phyloP scores from a whole-genome alignment of 2,797 vertebrate genomes.

The Pachyuromys duprasi region DNA sequence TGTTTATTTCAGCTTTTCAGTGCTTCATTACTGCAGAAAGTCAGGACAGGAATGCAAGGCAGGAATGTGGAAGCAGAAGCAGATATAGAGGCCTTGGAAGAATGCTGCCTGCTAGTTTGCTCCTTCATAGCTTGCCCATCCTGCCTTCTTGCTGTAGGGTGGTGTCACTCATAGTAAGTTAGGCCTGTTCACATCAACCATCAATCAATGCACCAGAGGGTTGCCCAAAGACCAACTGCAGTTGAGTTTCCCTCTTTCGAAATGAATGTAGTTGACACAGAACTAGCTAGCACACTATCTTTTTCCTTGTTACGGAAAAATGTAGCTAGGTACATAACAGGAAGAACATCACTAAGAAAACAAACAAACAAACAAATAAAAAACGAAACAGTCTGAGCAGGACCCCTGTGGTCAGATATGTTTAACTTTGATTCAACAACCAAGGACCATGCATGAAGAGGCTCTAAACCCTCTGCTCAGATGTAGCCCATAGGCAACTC shows the following conservation, averaged over 20 bases:
- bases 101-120: background rate
- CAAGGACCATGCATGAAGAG: too few species aligned
- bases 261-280: background rate
- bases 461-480: too few species aligned
- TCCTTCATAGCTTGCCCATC: background rate
- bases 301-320: background rate
- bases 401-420: too few species aligned
- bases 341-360: too few species aligned
- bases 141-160: background rate
- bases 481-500: too few species aligned
- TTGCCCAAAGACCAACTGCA: background rate
- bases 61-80: background rate
- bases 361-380: too few species aligned
- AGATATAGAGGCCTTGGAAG: background rate
- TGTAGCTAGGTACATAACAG: too few species aligned
- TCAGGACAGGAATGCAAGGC: too few species aligned
- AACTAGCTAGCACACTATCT: background rate
- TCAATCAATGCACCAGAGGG: background rate
- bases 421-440: too few species aligned
- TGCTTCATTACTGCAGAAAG: background rate
- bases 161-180: too few species aligned
- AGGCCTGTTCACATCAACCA: background rate
- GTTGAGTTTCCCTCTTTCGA: background rate
- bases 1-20: background rate
- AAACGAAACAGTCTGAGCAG: too few species aligned